These are phyloP conservation scores for Ditylenchus dipsaci DNA, from an alignment of 1,140 invertebrate species.

Conservation along the genomic window DNA sequence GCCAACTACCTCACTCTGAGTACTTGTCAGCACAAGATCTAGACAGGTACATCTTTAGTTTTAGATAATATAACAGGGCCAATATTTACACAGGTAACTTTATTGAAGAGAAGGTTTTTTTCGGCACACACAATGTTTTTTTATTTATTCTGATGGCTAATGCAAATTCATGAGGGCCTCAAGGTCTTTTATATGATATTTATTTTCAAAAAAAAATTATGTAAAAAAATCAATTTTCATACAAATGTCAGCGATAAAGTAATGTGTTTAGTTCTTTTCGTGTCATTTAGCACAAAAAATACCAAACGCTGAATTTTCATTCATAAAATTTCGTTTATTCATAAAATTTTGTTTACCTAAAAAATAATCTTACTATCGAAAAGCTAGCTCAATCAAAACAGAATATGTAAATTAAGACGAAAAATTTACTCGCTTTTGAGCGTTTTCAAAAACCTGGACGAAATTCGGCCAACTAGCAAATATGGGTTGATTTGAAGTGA, in stretches of 20 bases:
- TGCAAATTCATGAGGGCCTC: no score
- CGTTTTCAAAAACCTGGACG: no score
- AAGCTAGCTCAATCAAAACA: no score
- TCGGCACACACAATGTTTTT: background rate
- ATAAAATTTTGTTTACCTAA: no score
- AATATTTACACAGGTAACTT: background rate
- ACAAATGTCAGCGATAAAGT: no score
- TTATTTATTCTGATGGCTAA: background rate
- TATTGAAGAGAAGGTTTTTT: background rate
- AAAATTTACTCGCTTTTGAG: no score
- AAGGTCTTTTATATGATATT: no score
- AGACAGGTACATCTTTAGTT: background rate
- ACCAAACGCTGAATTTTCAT: background rate
- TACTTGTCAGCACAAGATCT: constrained; percentile 25
- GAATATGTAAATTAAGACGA: no score
- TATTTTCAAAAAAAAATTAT: background rate
- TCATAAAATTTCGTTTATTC: background rate
- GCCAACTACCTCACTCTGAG: constrained; percentile 22
- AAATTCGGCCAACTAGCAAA: no score
- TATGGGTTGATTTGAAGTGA: no score
- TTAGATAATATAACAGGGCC: background rate
- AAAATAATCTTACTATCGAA: no score
- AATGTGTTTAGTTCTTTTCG: no score
- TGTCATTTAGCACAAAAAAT: background rate
- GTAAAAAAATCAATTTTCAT: background rate